Base-by-base conservation (phyloP, 2,888 invertebrate genomes). In the Parthenolecanium corni region DNA sequence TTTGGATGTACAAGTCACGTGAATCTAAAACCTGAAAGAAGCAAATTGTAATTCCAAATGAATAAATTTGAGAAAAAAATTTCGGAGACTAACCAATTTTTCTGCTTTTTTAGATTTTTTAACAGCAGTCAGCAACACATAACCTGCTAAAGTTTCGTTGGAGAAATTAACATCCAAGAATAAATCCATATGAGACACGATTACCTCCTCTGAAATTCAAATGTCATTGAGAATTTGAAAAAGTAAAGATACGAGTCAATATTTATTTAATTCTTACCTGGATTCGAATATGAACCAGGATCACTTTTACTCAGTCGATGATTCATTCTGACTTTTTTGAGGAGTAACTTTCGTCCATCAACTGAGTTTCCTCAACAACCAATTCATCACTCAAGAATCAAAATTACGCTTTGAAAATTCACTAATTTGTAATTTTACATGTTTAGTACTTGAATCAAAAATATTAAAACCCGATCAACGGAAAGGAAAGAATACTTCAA, bases 1-100 rank as follows among this genome's bases (percentile, higher is more conserved):
- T 78, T 23, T 77, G 74, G 62, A 92, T 82, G 1, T 74, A 79
- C n/a, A 90, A 73, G 68, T 84, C 82, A 67, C 82, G 80, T 1
- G 82, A 78, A 75, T 93, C 92, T 67, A 92, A 75, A 70, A 88
- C 75, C 90, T 91, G 73, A 63, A 75, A 69, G 66, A 67, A 12
- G 47, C 12, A 56, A 31, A 31, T 31, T 9, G 9, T 31, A 6
- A 4, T 31, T 9, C 9, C 9, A 31, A 31, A 31, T 9, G 31
- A 9, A 31, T 6, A 9, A 31, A 31, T 31, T 31, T 6, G 4
- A 31, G n/a, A 31, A 31, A 6, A 4, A 31, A 31, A 31, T 31
- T 31, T 31, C 31, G 9, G 9, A 4, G 9, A 31, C 31, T 54
- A 58, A 86, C 83, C 73, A 89, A 73, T 68, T 79, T 75, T 64